Evolutionary conservation across 1,140 invertebrate species (phyloP), one percentile per base, ranked within the genome.

Genomic region (Bombus polaris): DNA sequence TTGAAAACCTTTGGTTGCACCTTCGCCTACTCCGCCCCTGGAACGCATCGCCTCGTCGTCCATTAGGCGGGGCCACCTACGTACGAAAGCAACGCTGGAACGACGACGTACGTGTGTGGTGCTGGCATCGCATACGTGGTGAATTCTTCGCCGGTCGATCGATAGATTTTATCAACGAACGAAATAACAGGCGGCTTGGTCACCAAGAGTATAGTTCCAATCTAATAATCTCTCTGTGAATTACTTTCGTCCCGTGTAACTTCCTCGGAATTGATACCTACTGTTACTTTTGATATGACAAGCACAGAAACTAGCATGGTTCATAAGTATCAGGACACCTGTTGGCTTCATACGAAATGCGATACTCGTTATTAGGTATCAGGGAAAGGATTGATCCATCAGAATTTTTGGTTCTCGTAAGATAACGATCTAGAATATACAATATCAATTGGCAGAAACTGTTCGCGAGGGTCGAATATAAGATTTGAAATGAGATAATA

Each of bases 1-100:
- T 91, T 91, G 90, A 91, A 91, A 91, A 91, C 89, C 81, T 90
- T 73, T 78, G 77, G 72, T 89, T 88, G 85, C 86, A 88, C 86
- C 86, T 90, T 90, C 88, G 73, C 73, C 86, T 83, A 86, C 83
- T 86, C 81, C 87, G 86, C 77, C 88, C 53, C 57, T 85, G 80
- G 79, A 85, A 72, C 79, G 73, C 89, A 78, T 88, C 89, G 87
- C 47, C 77, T 78, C 70, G 80, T 53, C 81, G 73, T 85, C 78
- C 83, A 88, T 88, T 86, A 88, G 57, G 53, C 74, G 12, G 25
- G 72, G 76, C 89, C 86, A 88, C 77, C 89, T 90, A 88, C 86
- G 62, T 76, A 77, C 77, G 65, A 71, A 22, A 35, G 22, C 53
- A 44, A 68, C 57, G 57, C 87, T 37, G 66, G 53, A 79, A 86